Conservation (phyloP, 1,140 invertebrate species). For the Vollenhovia emeryi region DNA sequence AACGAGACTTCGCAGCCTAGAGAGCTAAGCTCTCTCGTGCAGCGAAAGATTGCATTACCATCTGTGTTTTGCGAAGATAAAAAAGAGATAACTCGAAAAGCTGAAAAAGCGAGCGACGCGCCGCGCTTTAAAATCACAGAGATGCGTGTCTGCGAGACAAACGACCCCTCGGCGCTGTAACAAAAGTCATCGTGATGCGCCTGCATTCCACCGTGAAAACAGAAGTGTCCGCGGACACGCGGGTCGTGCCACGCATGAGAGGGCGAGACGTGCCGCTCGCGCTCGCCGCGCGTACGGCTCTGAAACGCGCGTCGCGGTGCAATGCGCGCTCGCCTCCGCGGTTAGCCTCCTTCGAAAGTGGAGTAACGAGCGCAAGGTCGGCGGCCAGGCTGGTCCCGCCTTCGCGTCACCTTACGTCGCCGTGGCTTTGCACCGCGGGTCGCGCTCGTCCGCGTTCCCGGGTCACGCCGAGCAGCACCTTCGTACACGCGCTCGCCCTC, state of each 20-base stretch:
- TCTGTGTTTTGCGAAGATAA: background rate
- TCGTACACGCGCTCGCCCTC: background rate
- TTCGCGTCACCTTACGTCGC: background rate
- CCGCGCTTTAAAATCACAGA: background rate
- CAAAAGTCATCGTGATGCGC: background rate
- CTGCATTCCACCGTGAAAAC: background rate
- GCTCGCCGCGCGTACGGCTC: background rate
- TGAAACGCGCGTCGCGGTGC: slow-evolving; percentile 11
- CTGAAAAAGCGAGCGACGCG: background rate
- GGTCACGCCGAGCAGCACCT: slow-evolving; percentile 7
- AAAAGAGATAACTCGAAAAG: background rate
- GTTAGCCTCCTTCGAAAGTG: slow-evolving; percentile 62
- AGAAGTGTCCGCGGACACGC: background rate
- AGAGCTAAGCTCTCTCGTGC: background rate
- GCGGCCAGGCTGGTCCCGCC: slow-evolving; percentile 26
- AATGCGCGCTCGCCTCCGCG: slow-evolving; percentile 20
- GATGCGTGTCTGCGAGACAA: background rate
- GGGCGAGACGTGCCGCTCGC: background rate
- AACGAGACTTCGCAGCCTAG: background rate
- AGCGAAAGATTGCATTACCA: background rate
- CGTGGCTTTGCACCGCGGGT: background rate
- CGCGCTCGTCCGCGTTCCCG: slow-evolving; percentile 14
- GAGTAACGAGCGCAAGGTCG: slow-evolving; percentile 64
- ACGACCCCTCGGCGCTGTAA: background rate
- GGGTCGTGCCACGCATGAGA: background rate